A percentile compares a stretch with the other conserved stretches of the same genome.
Conservation (phyloP, 2,888 invertebrate species). For the Nemotelus nigrinus region DNA sequence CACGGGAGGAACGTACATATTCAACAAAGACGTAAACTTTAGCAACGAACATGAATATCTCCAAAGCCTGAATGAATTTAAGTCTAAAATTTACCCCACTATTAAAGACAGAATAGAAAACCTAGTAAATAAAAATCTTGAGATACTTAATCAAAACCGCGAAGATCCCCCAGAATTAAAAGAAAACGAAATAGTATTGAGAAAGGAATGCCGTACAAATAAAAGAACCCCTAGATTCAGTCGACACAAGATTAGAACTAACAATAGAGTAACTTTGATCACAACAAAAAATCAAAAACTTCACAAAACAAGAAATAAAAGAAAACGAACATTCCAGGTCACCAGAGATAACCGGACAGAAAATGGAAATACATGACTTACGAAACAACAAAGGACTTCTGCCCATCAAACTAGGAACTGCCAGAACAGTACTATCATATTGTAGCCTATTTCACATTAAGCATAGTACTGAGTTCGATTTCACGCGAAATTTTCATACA, state of each 20-base stretch:
- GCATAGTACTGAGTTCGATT: too few relatives aligned
- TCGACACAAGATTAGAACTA: neutral
- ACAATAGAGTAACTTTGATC: slow-evolving; percentile 6
- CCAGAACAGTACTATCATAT: neutral
- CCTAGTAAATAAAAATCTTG: neutral
- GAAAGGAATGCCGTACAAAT: slow-evolving; percentile 23
- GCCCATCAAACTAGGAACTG: neutral
- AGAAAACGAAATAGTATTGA: neutral
- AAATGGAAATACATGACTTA: slow-evolving; percentile 7
- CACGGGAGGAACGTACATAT: slow-evolving; percentile 5
- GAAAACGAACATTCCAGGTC: slow-evolving; percentile 22
- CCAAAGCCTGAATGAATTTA: slow-evolving; percentile 27
- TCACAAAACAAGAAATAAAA: slow-evolving; percentile 25
- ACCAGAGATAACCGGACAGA: neutral
- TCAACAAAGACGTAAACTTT: slow-evolving; percentile 23
- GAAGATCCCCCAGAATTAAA: neutral
- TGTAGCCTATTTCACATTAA: slow-evolving; percentile 12
- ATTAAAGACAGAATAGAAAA: slow-evolving; percentile 9
- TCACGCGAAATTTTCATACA: too few relatives aligned
- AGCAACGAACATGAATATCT: slow-evolving; percentile 37
- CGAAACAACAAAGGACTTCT: slow-evolving; percentile 6
- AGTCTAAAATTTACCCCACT: slow-evolving; percentile 13
- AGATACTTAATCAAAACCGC: slow-evolving; percentile 3
- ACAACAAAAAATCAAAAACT: slow-evolving; percentile 5
- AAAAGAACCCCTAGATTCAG: slow-evolving; percentile 19